Percentiles rank a stretch among this genome's conserved stretches.
Conservation (phyloP, 2,797 vertebrate species). For the Xenopus petersii region DNA sequence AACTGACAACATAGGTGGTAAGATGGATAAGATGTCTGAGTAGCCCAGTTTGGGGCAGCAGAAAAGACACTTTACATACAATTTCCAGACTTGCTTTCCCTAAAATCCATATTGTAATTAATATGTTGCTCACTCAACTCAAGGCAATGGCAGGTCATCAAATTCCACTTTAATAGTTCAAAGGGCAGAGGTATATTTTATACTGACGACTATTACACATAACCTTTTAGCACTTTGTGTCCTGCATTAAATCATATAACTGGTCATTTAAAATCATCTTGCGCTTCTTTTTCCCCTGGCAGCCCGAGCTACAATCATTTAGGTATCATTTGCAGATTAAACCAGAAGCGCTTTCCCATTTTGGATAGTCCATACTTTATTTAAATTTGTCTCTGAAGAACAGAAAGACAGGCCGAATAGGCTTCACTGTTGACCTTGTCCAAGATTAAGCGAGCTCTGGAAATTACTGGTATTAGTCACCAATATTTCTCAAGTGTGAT, state of each 20-base stretch:
- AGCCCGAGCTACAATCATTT: neutral
- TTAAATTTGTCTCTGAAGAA: neutral
- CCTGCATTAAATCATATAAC: neutral
- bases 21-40: too few species aligned
- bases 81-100: too few species aligned
- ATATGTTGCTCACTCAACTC: too few species aligned
- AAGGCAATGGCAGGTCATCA: too few species aligned
- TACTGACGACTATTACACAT: neutral
- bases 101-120: too few species aligned
- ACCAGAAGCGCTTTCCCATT: neutral
- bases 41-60: too few species aligned
- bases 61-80: too few species aligned
- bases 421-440: constrained; percentile 7
- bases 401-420: constrained; percentile 5
- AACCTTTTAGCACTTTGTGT: neutral
- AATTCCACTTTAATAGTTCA: too few species aligned
- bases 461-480: neutral
- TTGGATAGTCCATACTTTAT: neutral
- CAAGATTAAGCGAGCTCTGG: neutral
- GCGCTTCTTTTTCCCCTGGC: neutral
- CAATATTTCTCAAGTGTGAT: neutral
- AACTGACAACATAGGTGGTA: too few species aligned
- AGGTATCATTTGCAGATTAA: neutral
- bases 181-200: neutral
- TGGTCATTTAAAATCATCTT: neutral